These are phyloP conservation scores for Chunga burmeisteri DNA, from an alignment of 2,113 vertebrate species.

Conservation along the genomic window DNA sequence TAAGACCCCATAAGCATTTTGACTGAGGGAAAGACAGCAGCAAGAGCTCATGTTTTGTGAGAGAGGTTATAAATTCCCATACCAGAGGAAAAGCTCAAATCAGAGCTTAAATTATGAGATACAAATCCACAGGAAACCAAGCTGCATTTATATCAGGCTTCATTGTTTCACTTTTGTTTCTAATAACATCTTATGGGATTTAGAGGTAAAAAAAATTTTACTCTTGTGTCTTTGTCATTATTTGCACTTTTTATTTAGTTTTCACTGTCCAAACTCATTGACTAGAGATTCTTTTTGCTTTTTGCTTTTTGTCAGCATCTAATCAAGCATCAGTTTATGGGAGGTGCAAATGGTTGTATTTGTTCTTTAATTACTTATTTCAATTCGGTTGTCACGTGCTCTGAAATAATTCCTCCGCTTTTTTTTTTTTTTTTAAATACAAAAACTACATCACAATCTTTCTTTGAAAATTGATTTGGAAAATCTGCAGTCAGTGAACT, in stretches of 20 bases:
- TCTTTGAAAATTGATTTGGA: neutral
- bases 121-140: constrained; percentile 16
- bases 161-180: constrained; percentile 26
- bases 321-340: neutral
- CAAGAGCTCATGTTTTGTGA: neutral
- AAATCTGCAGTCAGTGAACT: neutral
- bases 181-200: constrained; percentile 24
- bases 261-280: neutral
- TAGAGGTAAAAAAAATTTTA: neutral
- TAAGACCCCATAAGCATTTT: neutral
- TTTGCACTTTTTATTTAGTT: constrained; percentile 2
- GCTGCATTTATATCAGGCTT: neutral
- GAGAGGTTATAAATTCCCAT: neutral
- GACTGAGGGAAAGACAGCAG: neutral
- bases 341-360: neutral
- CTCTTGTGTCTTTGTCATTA: constrained; percentile 1
- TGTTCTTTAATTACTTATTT: neutral
- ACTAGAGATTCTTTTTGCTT: neutral
- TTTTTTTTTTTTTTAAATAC: neutral
- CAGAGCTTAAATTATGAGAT: neutral
- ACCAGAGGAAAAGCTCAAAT: neutral
- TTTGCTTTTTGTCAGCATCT: neutral
- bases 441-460: neutral
- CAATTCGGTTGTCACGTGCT: neutral
- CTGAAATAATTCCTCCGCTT: neutral